Conservation (phyloP, 2,113 vertebrate species). For the Syrmaticus mikado region DNA sequence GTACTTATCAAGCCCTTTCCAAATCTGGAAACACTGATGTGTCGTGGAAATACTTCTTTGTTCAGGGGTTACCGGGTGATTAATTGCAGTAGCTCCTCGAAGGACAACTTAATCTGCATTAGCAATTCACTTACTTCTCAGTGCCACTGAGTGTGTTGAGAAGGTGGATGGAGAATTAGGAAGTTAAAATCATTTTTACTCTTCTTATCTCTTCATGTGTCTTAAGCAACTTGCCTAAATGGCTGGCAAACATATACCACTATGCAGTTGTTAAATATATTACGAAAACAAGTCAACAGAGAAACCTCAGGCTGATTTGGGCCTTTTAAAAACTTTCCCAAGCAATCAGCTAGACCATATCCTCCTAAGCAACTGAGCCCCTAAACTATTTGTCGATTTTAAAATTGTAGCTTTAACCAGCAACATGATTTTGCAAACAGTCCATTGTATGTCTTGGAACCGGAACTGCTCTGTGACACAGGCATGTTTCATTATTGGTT, state of each 20-base stretch:
- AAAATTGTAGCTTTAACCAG: background rate
- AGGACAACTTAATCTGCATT: conserved; percentile 32
- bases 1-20: conserved; percentile 32
- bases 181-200: background rate
- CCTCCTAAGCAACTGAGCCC: background rate
- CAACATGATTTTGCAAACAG: conserved; percentile 49
- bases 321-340: background rate
- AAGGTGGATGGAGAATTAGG: background rate
- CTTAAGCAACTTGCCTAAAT: conserved; percentile 1
- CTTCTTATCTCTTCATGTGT: background rate
- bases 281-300: background rate
- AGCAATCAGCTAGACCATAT: background rate
- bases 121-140: conserved; percentile 32
- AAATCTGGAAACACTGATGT: conserved; percentile 36
- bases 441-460: conserved; percentile 43
- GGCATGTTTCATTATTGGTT: conserved; percentile 52
- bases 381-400: background rate
- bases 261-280: background rate
- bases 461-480: conserved; percentile 39
- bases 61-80: background rate
- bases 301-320: background rate
- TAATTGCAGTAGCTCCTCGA: conserved; percentile 26
- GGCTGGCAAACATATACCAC: conserved; percentile 10
- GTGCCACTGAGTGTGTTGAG: background rate
- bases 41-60: background rate